Evolutionary conservation across 2,888 invertebrate genomes (phyloP).

Genomic region (Unio pictorum): DNA sequence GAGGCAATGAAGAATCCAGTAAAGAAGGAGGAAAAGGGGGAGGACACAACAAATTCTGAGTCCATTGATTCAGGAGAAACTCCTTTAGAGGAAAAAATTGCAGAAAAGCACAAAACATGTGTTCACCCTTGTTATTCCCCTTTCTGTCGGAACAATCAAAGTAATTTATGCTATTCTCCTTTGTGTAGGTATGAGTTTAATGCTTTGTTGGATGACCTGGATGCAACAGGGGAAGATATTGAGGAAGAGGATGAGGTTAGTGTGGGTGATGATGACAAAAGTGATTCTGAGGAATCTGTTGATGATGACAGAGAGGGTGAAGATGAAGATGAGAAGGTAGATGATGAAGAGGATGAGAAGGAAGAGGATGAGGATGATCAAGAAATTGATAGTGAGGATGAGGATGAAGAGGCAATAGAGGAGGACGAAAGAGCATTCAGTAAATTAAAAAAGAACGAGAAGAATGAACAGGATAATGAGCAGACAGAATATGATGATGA

Average conservation of each 20-base stretch:
- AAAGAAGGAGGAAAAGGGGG: conserved; percentile 39
- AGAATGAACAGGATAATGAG: conserved; percentile 1
- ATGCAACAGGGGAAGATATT: conserved; percentile 19
- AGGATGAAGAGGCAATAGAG: conserved; percentile 20
- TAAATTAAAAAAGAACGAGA: conserved; percentile 15
- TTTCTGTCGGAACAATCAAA: conserved; percentile 37
- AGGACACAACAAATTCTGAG: conserved; percentile 5
- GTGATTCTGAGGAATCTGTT: conserved; percentile 1
- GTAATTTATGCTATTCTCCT: conserved; percentile 37
- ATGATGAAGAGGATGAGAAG: conserved; percentile 29
- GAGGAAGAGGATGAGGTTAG: conserved; percentile 48
- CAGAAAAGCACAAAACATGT: conserved; percentile 14
- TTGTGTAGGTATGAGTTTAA: conserved; percentile 25
- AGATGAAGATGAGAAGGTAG: conserved; percentile 32
- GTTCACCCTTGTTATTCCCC: conserved; percentile 53
- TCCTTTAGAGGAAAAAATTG: conserved; percentile 1
- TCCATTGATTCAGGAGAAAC: neutral
- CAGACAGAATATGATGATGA: neutral
- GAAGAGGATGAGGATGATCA: conserved; percentile 13
- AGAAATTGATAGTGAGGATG: conserved; percentile 21
- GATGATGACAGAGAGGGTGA: conserved; percentile 34
- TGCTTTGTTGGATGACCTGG: neutral
- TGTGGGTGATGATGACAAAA: conserved; percentile 43
- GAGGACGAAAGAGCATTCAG: conserved; percentile 23
- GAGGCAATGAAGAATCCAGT: conserved; percentile 31